Evolutionary conservation across 2,113 vertebrate genomes (phyloP), one percentile per base, ranked within the genome.

Genomic region (Nestor notabilis): DNA sequence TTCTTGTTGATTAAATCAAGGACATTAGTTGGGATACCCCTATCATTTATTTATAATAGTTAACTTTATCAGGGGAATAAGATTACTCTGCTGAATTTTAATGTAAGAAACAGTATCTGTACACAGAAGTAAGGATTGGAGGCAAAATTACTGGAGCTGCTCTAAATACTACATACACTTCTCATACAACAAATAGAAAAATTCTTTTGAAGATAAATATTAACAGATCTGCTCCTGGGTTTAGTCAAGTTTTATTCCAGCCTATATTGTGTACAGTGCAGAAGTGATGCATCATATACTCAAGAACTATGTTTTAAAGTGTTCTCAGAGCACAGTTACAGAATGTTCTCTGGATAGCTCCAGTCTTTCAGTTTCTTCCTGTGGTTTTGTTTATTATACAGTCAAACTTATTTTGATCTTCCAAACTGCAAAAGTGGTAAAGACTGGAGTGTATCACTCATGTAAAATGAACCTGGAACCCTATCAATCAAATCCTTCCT

Each of bases 1-100:
- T 83, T 92, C 39, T 63, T 15, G 31, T 87, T 93, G 90, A 94
- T 96, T 95, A 86, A 88, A 90, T 94, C 82, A 81, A 94, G 79
- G 25, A 55, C 20, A 12, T 92, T 96, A 68, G 64, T 86, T 92
- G 85, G 79, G 90, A 63, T 55, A 55, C 33, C 65, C 50, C 71
- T 77, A 19, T 88, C 35, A 93, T 91, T 96, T 93, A 88, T 90
- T 94, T 91, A 31, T 92, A 70, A 63, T 35, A 58, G 64, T 74
- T 88, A 92, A 83, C 49, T 94, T 49, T 81, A 58, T 81, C 58
- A 33, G 37, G 74, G 55, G 71, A 80, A 43, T 85, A 58, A 89
- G 28, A n/a, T 29, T 87, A 31, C 43, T 76, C 49, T 43, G 64
- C 37, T 41, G 89, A 93, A 86, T 93, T 74, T 53, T 80, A 91